Evolutionary conservation across 2,888 invertebrate species (phyloP), one percentile per base, ranked within the genome.

Genomic region (Tortricodes alternella): DNA sequence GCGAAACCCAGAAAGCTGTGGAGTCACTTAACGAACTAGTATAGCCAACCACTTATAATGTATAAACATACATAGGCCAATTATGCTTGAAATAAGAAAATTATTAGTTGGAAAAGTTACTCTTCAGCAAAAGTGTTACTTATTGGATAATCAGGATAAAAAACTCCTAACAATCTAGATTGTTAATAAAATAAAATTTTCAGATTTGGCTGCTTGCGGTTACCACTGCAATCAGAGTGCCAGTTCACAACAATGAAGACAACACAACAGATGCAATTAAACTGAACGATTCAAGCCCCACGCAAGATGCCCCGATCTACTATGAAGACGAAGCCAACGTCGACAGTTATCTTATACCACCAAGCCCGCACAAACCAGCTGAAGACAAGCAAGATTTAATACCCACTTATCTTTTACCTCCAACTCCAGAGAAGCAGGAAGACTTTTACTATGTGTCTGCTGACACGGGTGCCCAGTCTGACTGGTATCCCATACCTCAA

Each of bases 401-500:
- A 18, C 81, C 83, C 0, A 83, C 87, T 0, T 83, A 82, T 61
- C 73, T 90, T 11, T 56, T 86, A 41, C 90, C 90, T 32, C 90
- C 90, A 0, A 60, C 72, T 34, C 67, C 71, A 53, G 75, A 73
- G 19, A 73, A 71, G 53, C 76, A 78, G 58, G 58, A 67, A 2
- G 76, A 80, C 34, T 78, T 70, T 37, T 82, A 78, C 43, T 79
- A 78, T 18, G 65, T 71, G 8, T 77, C 83, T 1, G 72, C 76
- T 16, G 78, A 80, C 58, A 63, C 81, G 0, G 78, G 69, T 1
- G 74, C 74, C 29, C 87, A 89, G 63, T 76, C 78, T 2, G 90
- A 89, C 37, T 90, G 90, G 90, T 79, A 85, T 62, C 90, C 90
- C 1, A 83, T 89, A 46, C 66, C 74, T 1, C 74, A 83, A 62